Conservation (phyloP, 2,888 invertebrate species). For the Drosophila mimica region DNA sequence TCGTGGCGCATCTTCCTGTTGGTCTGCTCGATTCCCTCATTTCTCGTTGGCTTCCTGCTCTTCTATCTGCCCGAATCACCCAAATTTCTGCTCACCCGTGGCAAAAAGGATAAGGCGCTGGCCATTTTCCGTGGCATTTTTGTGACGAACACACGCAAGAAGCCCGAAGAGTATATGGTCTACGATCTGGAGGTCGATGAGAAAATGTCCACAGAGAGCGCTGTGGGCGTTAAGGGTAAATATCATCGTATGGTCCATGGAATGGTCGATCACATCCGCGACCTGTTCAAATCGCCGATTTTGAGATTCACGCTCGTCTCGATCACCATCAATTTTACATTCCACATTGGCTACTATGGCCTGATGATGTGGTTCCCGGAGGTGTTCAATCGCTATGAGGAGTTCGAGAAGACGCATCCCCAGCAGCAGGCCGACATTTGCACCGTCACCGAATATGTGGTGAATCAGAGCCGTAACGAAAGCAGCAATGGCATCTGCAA, state of each 20-base stretch:
- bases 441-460: conserved; percentile 91
- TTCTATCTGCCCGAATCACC: conserved; percentile 96
- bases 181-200: conserved; percentile 89
- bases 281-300: conserved; percentile 92
- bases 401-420: conserved; percentile 89
- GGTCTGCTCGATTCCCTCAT: conserved; percentile 94
- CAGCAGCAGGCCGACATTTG: conserved; percentile 89
- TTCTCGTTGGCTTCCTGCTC: conserved; percentile 93
- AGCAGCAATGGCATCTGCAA: conserved; percentile 87
- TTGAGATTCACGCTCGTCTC: conserved; percentile 93
- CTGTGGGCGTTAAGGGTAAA: conserved; percentile 88
- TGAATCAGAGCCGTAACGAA: conserved; percentile 87
- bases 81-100: conserved; percentile 93
- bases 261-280: conserved; percentile 92
- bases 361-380: conserved; percentile 99
- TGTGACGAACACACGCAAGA: conserved; percentile 90
- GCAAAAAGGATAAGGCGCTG: conserved; percentile 92
- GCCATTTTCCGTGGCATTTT: conserved; percentile 93
- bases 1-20: conserved; percentile 96
- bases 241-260: conserved; percentile 90
- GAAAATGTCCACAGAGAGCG: conserved; percentile 84
- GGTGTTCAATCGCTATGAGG: conserved; percentile 95
- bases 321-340: conserved; percentile 95
- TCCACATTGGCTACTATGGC: conserved; percentile 98
- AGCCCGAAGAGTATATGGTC: conserved; percentile 91